Evolutionary conservation across 1,140 invertebrate genomes (phyloP).

Genomic region (Drosophila willistoni): DNA sequence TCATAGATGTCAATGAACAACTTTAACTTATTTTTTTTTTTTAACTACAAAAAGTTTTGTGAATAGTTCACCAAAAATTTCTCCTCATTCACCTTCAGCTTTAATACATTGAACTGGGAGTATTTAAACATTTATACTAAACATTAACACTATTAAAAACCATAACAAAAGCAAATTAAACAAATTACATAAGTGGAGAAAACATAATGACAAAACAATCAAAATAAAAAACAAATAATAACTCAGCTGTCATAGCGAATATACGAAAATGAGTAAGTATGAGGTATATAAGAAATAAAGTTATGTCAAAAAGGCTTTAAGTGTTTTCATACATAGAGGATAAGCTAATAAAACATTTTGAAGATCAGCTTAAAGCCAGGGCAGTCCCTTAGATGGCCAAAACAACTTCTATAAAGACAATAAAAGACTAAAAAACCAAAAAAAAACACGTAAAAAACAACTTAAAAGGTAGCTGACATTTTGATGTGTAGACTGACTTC

Average conservation of each 20-base stretch:
- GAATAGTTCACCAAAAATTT: background rate
- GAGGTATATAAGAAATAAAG: background rate
- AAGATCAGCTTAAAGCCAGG: constrained; percentile 35
- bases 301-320: constrained; percentile 1
- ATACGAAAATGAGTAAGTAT: background rate
- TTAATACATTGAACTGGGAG: constrained; percentile 9
- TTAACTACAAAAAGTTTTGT: background rate
- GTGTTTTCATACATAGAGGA: constrained; percentile 3
- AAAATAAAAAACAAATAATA: constrained; percentile 8
- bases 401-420: constrained; percentile 43
- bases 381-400: constrained; percentile 39
- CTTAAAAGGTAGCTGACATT: constrained; percentile 62
- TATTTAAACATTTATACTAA: constrained; percentile 16
- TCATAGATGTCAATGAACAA: no score
- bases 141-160: constrained; percentile 22
- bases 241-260: background rate
- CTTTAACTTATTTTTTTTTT: no score
- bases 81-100: constrained; percentile 1
- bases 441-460: constrained; percentile 31
- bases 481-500: constrained; percentile 41
- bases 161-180: constrained; percentile 23
- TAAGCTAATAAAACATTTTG: constrained; percentile 27
- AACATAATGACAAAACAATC: constrained; percentile 6
- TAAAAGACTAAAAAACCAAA: constrained; percentile 4
- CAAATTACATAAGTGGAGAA: constrained; percentile 16